phyloP scores from a whole-genome alignment of 2,888 invertebrate genomes.

The Hypomecis atomaria region DNA sequence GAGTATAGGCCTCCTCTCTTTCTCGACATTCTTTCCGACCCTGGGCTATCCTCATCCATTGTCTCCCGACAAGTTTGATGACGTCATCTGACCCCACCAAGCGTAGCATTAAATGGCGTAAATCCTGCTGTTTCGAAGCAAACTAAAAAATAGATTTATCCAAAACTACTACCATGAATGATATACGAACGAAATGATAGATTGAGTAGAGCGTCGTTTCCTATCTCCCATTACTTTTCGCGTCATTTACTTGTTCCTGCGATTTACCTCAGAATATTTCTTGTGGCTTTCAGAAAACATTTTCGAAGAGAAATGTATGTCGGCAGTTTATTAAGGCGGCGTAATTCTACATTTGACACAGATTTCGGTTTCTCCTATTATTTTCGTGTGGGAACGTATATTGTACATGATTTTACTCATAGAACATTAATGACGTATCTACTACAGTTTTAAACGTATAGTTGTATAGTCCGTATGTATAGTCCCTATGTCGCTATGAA shows the following conservation, averaged over 20 bases:
- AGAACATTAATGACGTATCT: no score
- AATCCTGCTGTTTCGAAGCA: not conserved
- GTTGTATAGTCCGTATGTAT: no score
- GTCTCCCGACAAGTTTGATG: no score
- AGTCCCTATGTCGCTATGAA: no score
- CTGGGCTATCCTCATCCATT: no score
- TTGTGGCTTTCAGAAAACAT: constrained; percentile 23
- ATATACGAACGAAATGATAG: constrained; percentile 23
- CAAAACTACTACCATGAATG: constrained; percentile 24
- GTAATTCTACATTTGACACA: constrained; percentile 11
- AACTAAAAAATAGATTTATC: constrained; percentile 14
- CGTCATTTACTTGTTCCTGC: constrained; percentile 28
- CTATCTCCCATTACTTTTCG: constrained; percentile 26
- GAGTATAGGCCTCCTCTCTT: no score
- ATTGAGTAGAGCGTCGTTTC: constrained; percentile 21
- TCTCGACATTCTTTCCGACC: no score
- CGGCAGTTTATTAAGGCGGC: not conserved
- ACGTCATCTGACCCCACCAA: no score
- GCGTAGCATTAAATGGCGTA: not conserved
- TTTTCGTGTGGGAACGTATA: not conserved
- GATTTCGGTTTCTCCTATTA: not conserved
- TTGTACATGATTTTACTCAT: no score
- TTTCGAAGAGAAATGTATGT: constrained; percentile 13
- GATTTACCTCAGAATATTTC: constrained; percentile 25
- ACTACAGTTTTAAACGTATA: no score